phyloP scores from a whole-genome alignment of 2,113 vertebrate genomes.

The Andinoacara biseriatus region DNA sequence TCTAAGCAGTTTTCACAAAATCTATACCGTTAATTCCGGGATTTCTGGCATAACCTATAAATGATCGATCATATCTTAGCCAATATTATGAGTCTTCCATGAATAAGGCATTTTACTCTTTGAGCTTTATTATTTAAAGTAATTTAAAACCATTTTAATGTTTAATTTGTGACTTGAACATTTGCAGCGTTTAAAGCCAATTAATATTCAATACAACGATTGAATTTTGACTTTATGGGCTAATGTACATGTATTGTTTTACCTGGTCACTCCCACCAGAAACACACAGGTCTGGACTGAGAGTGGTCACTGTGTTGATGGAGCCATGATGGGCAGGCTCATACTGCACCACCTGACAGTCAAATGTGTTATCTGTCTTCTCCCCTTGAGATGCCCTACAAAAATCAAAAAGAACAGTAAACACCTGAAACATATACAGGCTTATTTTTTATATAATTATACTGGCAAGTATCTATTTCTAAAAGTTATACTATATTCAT shows the following conservation, averaged over 20 bases:
- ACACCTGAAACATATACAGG: neutral
- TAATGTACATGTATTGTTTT: neutral
- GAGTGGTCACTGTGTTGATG: conserved; percentile 84
- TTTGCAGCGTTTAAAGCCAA: neutral
- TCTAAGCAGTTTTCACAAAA: neutral
- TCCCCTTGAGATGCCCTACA: conserved; percentile 77
- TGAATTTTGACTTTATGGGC: neutral
- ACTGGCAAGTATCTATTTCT: no score
- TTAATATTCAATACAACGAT: neutral
- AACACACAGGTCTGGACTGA: conserved; percentile 88
- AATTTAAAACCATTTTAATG: neutral
- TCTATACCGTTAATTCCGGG: neutral
- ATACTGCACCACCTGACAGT: conserved; percentile 72
- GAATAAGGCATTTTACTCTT: neutral
- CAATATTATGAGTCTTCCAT: neutral
- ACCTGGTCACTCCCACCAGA: conserved; percentile 94
- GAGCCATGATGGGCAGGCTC: conserved; percentile 83
- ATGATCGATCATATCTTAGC: neutral
- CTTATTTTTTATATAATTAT: no score
- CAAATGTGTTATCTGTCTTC: conserved; percentile 62
- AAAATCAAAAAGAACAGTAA: neutral
- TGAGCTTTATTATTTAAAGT: neutral
- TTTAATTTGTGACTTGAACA: neutral
- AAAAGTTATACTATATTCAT: no score
- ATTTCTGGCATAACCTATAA: neutral